Evolutionary conservation across 2,797 vertebrate genomes (phyloP).

Genomic region (Naso thynnoides): DNA sequence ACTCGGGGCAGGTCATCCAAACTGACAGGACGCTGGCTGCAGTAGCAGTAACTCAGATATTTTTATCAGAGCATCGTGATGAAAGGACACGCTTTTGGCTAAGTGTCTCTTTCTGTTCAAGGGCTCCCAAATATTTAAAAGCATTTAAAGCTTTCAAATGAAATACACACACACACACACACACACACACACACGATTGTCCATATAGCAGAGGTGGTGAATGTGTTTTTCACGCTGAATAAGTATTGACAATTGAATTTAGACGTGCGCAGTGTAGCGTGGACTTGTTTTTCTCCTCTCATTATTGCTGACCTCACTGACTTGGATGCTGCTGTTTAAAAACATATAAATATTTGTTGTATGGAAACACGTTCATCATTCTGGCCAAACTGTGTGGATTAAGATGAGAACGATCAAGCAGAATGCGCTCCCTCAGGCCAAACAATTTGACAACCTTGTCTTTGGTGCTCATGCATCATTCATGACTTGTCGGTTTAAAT

Average conservation of each 20-base stretch:
- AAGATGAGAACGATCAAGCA: slow-evolving; percentile 54
- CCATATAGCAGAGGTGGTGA: not conserved
- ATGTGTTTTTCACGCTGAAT: slow-evolving; percentile 11
- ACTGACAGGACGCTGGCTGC: slow-evolving; percentile 71
- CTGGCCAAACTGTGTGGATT: slow-evolving; percentile 29
- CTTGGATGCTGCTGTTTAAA: slow-evolving; percentile 4
- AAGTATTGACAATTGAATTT: slow-evolving; percentile 22
- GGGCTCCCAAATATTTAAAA: slow-evolving; percentile 45
- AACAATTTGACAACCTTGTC: slow-evolving; percentile 61
- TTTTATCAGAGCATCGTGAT: slow-evolving; percentile 63
- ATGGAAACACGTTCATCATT: slow-evolving; percentile 23
- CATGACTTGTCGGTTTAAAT: slow-evolving; percentile 67
- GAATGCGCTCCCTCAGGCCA: slow-evolving; percentile 43
- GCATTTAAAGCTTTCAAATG: slow-evolving; percentile 48
- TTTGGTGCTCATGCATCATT: slow-evolving; percentile 66
- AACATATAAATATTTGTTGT: slow-evolving; percentile 24
- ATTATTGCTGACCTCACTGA: slow-evolving; percentile 28
- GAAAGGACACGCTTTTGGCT: slow-evolving; percentile 61
- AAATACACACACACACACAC: slow-evolving; percentile 36
- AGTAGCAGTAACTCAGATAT: slow-evolving; percentile 61
- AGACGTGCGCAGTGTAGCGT: not conserved
- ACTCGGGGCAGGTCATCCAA: slow-evolving; percentile 61
- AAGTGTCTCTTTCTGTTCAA: slow-evolving; percentile 58
- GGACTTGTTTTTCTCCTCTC: slow-evolving; percentile 11
- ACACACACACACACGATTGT: slow-evolving; percentile 17